These are phyloP conservation scores for Macropus fuliginosus DNA, from an alignment of 2,797 vertebrate species.

Conservation along the genomic window DNA sequence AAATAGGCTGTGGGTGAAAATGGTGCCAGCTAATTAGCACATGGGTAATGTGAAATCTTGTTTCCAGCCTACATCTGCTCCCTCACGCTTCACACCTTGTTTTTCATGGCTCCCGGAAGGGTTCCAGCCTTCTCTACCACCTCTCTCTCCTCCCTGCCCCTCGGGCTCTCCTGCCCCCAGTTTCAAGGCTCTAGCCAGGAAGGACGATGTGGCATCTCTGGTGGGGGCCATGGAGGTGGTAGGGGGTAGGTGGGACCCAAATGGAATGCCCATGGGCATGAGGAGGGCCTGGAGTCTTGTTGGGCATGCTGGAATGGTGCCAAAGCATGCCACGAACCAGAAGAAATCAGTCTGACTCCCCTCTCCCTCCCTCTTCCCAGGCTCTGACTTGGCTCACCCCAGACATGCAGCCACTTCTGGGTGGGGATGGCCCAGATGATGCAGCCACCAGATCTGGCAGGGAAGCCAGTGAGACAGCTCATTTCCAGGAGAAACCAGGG, in stretches of 20 bases:
- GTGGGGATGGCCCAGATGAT: not conserved
- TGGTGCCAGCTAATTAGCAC: conserved; percentile 81
- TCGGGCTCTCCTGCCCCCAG: not conserved
- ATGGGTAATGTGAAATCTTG: conserved; percentile 77
- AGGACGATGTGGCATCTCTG: not conserved
- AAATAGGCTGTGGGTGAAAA: conserved; percentile 84
- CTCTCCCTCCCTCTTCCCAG: not conserved
- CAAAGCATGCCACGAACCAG: not conserved
- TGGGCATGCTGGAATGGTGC: not conserved
- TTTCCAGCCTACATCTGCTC: conserved; percentile 79
- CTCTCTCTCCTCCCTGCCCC: not conserved
- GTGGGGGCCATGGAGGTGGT: not conserved
- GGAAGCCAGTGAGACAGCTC: conserved; percentile 1
- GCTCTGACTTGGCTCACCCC: not conserved
- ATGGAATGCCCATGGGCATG: conserved; percentile 42
- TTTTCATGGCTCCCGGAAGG: conserved; percentile 18
- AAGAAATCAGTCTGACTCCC: not conserved
- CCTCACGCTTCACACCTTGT: conserved; percentile 77
- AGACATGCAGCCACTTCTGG: not conserved
- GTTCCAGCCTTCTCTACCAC: not conserved
- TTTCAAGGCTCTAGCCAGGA: not conserved
- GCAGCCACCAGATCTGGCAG: not conserved
- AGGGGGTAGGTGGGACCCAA: conserved; percentile 34
- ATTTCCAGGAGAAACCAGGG: conserved; percentile 51
- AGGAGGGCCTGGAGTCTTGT: not conserved